Percentiles rank a stretch among this genome's conserved stretches.
Conservation (phyloP, 1,140 invertebrate species). For the Nautilus pompilius region DNA sequence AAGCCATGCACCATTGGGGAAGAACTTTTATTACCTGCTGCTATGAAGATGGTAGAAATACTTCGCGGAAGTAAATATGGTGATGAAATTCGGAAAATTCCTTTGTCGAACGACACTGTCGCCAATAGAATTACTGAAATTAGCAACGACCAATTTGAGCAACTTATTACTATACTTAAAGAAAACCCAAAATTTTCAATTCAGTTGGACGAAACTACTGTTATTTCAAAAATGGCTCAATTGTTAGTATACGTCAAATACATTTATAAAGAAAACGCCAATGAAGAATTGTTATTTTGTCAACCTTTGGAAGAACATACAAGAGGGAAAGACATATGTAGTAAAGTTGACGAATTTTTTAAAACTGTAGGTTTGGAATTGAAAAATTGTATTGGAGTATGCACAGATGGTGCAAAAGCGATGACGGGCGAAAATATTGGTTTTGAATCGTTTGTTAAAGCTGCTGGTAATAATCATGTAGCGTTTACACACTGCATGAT, state of each 20-base stretch:
- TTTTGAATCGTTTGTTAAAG: background rate
- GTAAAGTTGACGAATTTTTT: constrained; percentile 1
- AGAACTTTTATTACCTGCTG: background rate
- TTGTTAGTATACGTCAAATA: background rate
- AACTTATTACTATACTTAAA: background rate
- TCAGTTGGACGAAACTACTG: constrained; percentile 1
- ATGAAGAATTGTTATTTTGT: background rate
- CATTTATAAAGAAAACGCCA: background rate
- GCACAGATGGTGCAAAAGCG: constrained; percentile 3
- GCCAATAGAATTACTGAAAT: background rate
- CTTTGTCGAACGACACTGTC: background rate
- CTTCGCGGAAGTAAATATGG: background rate
- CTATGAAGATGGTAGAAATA: background rate
- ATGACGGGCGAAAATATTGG: background rate
- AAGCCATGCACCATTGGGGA: background rate
- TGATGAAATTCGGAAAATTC: constrained; percentile 1
- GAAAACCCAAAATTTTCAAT: background rate
- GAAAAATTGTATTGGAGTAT: constrained; percentile 2
- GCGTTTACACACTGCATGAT: background rate
- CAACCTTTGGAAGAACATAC: background rate
- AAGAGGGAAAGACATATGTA: background rate
- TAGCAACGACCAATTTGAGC: background rate
- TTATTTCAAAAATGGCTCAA: background rate
- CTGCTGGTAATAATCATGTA: background rate
- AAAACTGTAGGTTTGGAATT: constrained; percentile 2